Percentiles rank a stretch among this genome's conserved stretches.
These are phyloP conservation scores for Lottia gigantea DNA, from an alignment of 2,888 invertebrate genomes.

Conservation along the genomic window DNA sequence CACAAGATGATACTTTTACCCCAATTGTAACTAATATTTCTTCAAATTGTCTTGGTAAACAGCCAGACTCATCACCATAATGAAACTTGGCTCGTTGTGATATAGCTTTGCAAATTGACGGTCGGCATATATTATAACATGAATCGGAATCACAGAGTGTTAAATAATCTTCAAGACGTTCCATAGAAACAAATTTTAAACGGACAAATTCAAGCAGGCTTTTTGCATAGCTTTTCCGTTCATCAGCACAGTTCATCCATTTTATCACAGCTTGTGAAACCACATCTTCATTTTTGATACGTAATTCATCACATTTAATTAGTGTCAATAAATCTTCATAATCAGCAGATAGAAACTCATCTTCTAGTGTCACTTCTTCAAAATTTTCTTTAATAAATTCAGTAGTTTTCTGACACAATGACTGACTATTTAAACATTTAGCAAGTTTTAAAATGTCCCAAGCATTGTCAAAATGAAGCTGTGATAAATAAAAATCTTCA, in stretches of 20 bases:
- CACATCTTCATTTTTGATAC: constrained; percentile 85
- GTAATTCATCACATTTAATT: constrained; percentile 82
- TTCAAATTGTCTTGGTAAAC: constrained; percentile 33
- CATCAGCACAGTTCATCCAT: constrained; percentile 74
- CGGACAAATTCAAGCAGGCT: background rate
- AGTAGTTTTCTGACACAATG: constrained; percentile 77
- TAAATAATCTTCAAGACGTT: background rate
- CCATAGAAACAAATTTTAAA: background rate
- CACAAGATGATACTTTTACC: constrained; percentile 33
- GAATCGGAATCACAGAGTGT: background rate
- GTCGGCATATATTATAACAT: background rate
- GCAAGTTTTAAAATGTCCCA: constrained; percentile 86
- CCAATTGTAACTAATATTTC: constrained; percentile 37
- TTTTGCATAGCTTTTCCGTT: constrained; percentile 3
- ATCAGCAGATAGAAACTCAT: constrained; percentile 71
- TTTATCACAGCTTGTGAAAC: constrained; percentile 79
- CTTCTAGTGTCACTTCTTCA: constrained; percentile 31
- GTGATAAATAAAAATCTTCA: constrained; percentile 78
- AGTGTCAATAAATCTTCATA: constrained; percentile 80
- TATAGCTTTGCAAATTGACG: background rate
- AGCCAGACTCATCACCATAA: background rate
- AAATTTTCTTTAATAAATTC: constrained; percentile 74
- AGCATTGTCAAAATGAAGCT: constrained; percentile 81
- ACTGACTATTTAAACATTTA: constrained; percentile 78
- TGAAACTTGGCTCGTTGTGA: constrained; percentile 6